phyloP scores from a whole-genome alignment of 2,888 invertebrate species.

The Cloeon dipterum region DNA sequence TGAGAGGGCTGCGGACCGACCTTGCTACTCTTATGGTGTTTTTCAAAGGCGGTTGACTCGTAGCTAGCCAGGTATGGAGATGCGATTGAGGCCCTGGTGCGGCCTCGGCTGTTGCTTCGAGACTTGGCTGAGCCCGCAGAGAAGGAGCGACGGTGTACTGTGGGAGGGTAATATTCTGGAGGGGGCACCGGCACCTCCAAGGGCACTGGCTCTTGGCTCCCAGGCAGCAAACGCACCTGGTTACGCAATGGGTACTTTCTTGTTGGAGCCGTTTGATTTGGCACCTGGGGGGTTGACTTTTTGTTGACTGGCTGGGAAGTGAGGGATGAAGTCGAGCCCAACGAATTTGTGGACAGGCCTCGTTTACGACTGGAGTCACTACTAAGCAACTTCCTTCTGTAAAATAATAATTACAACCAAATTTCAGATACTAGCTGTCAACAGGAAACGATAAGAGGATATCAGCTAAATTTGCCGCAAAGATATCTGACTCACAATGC shows the following conservation, averaged over 20 bases:
- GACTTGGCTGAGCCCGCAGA: not conserved
- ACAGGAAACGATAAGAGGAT: too few relatives aligned
- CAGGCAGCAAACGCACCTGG: conserved; percentile 10
- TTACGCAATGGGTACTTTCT: conserved; percentile 21
- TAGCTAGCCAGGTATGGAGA: conserved; percentile 4
- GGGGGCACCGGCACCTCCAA: not conserved
- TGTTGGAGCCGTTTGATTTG: not conserved
- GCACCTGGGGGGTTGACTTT: not conserved
- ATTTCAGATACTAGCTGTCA: too few relatives aligned
- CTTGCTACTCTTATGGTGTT: too few relatives aligned
- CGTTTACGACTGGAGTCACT: too few relatives aligned
- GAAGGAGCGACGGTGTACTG: not conserved
- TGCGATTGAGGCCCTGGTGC: not conserved
- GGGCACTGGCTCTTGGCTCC: not conserved
- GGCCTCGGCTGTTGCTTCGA: not conserved
- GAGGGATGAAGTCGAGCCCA: not conserved
- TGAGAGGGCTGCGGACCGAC: not conserved
- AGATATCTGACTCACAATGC: too few relatives aligned
- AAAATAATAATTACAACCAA: too few relatives aligned
- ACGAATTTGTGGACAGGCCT: not conserved
- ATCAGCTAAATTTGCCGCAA: too few relatives aligned
- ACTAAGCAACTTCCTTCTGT: too few relatives aligned
- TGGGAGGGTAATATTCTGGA: not conserved
- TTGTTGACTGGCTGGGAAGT: not conserved
- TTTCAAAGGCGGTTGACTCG: too few relatives aligned